These are phyloP conservation scores for Apodemus sylvaticus DNA, from an alignment of 2,113 vertebrate species.

Conservation along the genomic window DNA sequence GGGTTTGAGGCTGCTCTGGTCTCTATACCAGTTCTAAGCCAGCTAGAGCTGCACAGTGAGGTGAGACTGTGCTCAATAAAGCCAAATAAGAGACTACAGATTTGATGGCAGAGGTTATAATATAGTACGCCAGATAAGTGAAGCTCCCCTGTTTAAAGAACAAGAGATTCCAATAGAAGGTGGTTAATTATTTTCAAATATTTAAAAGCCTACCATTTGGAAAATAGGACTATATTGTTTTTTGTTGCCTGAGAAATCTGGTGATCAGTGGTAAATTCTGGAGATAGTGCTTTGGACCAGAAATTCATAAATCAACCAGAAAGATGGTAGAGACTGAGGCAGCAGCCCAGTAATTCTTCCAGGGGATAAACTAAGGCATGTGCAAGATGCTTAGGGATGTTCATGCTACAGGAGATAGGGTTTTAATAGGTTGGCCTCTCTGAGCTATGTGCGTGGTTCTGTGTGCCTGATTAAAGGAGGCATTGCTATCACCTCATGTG, in stretches of 20 bases:
- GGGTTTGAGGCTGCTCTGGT: not conserved
- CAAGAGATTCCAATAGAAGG: not conserved
- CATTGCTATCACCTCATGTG: rapidly evolving
- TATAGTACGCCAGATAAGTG: not conserved
- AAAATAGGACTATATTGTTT: not conserved
- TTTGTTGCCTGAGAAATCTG: not conserved
- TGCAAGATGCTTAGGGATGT: not conserved
- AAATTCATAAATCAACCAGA: not conserved
- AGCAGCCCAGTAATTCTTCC: not conserved
- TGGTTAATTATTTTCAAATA: not conserved
- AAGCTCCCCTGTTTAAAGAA: not conserved
- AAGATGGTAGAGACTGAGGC: not conserved
- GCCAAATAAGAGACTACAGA: not conserved
- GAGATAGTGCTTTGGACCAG: not conserved
- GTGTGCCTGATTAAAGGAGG: not conserved
- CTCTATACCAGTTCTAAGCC: not conserved
- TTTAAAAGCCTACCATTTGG: not conserved
- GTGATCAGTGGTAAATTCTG: not conserved
- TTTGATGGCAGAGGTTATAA: not conserved
- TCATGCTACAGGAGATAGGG: not conserved
- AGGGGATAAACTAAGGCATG: not conserved
- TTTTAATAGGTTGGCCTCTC: not conserved
- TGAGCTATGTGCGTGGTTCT: not conserved
- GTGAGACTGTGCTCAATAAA: not conserved
- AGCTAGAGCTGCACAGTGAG: not conserved